Percentiles rank a stretch among this genome's conserved stretches.
Conservation (phyloP, 2,113 vertebrate genomes). For the Helogale parvula region DNA sequence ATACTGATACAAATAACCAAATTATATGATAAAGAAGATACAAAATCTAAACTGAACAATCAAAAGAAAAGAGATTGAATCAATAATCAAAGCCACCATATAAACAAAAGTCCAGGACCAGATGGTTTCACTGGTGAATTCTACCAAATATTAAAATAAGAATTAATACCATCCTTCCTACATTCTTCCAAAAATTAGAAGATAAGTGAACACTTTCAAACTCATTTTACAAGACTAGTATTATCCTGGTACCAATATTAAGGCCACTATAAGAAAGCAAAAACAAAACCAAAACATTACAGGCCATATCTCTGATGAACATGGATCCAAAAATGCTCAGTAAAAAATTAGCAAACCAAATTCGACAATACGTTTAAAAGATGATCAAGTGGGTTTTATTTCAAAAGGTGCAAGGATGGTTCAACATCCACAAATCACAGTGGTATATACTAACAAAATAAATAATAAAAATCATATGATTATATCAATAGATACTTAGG, state of each 20-base stretch:
- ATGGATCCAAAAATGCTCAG: neutral
- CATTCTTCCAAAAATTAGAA: neutral
- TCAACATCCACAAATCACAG: neutral
- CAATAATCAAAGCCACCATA: neutral
- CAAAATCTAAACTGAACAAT: neutral
- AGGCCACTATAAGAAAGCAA: neutral
- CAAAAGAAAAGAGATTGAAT: neutral
- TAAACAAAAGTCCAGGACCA: neutral
- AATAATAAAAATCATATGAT: neutral
- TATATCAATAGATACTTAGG: neutral
- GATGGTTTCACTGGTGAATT: neutral
- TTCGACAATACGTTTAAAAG: neutral
- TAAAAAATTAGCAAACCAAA: neutral
- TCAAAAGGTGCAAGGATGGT: neutral
- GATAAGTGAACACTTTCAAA: neutral
- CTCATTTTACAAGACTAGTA: neutral
- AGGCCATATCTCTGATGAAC: neutral
- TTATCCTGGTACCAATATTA: neutral
- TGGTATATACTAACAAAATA: neutral
- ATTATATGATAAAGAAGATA: neutral
- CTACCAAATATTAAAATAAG: neutral
- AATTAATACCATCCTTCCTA: neutral
- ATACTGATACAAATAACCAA: neutral
- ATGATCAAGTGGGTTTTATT: neutral
- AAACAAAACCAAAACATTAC: neutral